Percentiles rank a stretch among this genome's conserved stretches.
phyloP scores from a whole-genome alignment of 2,113 vertebrate genomes.

The Sminthopsis crassicaudata region DNA sequence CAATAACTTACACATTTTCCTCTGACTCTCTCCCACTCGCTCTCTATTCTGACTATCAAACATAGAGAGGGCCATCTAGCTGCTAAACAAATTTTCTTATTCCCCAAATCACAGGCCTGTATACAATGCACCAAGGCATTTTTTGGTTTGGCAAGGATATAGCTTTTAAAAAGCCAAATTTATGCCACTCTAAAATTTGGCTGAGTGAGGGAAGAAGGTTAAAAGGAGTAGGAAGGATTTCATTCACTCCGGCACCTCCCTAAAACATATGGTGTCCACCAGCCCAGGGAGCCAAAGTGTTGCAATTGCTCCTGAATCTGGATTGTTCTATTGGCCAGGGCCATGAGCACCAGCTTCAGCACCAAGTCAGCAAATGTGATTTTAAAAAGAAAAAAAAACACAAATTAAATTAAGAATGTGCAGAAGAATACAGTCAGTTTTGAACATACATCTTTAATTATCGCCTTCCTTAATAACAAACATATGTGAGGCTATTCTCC shows the following conservation, averaged over 20 bases:
- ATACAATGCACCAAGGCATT: slow-evolving; percentile 36
- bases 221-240: slow-evolving; percentile 70
- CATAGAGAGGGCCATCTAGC: slow-evolving; percentile 49
- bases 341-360: slow-evolving; percentile 66
- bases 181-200: slow-evolving; percentile 59
- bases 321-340: slow-evolving; percentile 61
- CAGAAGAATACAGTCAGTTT: slow-evolving; percentile 70
- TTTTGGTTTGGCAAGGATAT: slow-evolving; percentile 52
- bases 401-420: slow-evolving; percentile 79
- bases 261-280: slow-evolving; percentile 75
- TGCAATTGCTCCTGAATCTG: slow-evolving; percentile 75
- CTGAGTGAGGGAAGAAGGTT: slow-evolving; percentile 48
- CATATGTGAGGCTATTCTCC: slow-evolving; percentile 51
- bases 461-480: slow-evolving; percentile 67
- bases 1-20: slow-evolving; percentile 49
- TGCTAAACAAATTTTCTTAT: slow-evolving; percentile 44
- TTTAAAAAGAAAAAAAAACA: slow-evolving; percentile 68
- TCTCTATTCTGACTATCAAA: slow-evolving; percentile 19
- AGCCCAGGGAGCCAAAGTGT: slow-evolving; percentile 64
- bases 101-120: slow-evolving; percentile 44
- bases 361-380: slow-evolving; percentile 74
- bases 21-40: neutral
- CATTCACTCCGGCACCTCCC: slow-evolving; percentile 74
- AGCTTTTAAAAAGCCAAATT: slow-evolving; percentile 56
- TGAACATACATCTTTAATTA: slow-evolving; percentile 79